Percentiles rank a stretch among this genome's conserved stretches.
These are phyloP conservation scores for Anguilla obscura DNA, from an alignment of 2,797 vertebrate genomes.

Conservation along the genomic window DNA sequence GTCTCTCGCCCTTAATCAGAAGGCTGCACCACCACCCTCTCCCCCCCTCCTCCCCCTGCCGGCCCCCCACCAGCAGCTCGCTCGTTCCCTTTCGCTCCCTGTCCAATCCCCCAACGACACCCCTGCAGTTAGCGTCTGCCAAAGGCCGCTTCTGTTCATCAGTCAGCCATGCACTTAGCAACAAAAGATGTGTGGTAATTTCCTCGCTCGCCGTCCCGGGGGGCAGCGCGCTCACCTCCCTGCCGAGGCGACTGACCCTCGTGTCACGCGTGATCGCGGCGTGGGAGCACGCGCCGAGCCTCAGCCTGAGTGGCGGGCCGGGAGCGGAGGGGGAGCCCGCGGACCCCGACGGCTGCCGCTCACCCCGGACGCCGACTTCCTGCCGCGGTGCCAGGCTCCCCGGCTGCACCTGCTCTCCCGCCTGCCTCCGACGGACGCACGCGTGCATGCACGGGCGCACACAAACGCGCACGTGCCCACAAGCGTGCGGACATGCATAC, in stretches of 20 bases:
- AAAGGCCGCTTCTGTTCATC: slow-evolving; percentile 76
- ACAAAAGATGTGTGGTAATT: slow-evolving; percentile 74
- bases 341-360: slow-evolving; percentile 55
- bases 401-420: slow-evolving; percentile 56
- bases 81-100: slow-evolving; percentile 41
- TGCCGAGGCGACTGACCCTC: slow-evolving; percentile 55
- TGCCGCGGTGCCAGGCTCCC: slow-evolving; percentile 58
- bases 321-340: slow-evolving; percentile 38
- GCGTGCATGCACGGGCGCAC: neutral
- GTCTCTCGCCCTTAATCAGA: slow-evolving; percentile 75
- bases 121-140: slow-evolving; percentile 76
- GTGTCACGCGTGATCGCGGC: slow-evolving; percentile 69
- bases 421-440: slow-evolving; percentile 4
- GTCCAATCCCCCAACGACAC: slow-evolving; percentile 60
- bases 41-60: slow-evolving; percentile 49
- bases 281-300: slow-evolving; percentile 47
- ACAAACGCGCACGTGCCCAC: slow-evolving; percentile 29
- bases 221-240: slow-evolving; percentile 47
- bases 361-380: slow-evolving; percentile 60
- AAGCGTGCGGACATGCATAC: neutral
- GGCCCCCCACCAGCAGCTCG: slow-evolving; percentile 55
- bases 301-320: slow-evolving; percentile 63
- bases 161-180: slow-evolving; percentile 74
- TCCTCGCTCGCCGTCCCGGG: slow-evolving; percentile 53
- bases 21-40: slow-evolving; percentile 57